These are phyloP conservation scores for Andrena dorsata DNA, from an alignment of 2,888 invertebrate species.

Conservation along the genomic window DNA sequence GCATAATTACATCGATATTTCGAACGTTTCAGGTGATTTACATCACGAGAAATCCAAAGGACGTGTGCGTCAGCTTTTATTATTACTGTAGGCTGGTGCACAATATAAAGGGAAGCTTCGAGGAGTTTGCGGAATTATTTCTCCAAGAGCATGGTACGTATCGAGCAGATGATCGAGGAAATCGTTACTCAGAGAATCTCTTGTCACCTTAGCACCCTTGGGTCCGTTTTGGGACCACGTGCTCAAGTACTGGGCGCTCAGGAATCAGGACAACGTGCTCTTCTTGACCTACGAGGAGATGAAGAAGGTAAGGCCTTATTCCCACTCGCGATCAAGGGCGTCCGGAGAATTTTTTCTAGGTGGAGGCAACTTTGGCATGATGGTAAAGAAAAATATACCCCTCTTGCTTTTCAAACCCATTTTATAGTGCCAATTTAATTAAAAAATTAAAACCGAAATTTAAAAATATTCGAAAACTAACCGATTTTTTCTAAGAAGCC, in stretches of 20 bases:
- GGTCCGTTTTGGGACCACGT: conserved; percentile 83
- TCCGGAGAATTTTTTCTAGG: no score
- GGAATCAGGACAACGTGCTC: conserved; percentile 86
- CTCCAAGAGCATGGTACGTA: conserved; percentile 88
- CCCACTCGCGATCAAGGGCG: no score
- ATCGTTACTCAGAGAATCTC: neutral
- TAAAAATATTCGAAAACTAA: no score
- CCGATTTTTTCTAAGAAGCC: no score
- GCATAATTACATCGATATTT: neutral
- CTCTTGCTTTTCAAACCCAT: no score
- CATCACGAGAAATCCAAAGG: conserved; percentile 95
- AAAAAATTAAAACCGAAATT: no score
- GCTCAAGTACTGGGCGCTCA: conserved; percentile 85
- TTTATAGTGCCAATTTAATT: no score
- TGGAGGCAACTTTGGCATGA: no score
- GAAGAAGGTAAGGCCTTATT: conserved; percentile 84
- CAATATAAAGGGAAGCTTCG: conserved; percentile 88
- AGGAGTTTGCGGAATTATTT: conserved; percentile 92
- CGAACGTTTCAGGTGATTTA: conserved; percentile 90
- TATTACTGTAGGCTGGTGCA: conserved; percentile 92
- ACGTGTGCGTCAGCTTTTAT: conserved; percentile 95
- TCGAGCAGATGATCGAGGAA: neutral
- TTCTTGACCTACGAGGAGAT: conserved; percentile 88
- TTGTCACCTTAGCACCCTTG: conserved; percentile 76
- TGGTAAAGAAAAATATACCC: no score